Base-by-base conservation (phyloP, 2,113 vertebrate species). In the Zapus hudsonius region DNA sequence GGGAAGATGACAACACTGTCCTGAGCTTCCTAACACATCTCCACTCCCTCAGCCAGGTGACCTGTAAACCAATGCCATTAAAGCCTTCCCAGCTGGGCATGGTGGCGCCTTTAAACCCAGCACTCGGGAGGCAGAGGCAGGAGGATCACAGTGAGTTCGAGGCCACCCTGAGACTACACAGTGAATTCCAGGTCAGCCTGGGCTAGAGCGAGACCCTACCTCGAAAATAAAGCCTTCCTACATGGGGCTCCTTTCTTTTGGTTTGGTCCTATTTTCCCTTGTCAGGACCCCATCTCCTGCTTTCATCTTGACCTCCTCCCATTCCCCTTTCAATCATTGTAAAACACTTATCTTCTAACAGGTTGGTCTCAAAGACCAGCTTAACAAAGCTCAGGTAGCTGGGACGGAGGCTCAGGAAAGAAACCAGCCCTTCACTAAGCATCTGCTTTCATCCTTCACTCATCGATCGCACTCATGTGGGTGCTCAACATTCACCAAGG, bases 391-490 rank as follows among this genome's bases (percentile, higher is more conserved):
- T 31, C 29, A 1, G 22, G 42, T 75, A 12, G 44, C 0, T 10
- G 22, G 27, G 19, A 33, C 52, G 11, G 33, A 63, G 38, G 59
- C 78, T 88, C 47, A 5, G 67, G 27, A 67, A 82, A 78, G 47
- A 44, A 72, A 31, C 25, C 84, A 0, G 22, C 15, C 0, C 40
- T 12, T 47, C 33, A 5, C 7, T 3, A 23, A 42, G 80, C 67
- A 31, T 10, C 52, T 36, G 19, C 27, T 13, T 11, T 2, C 27
- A 0, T 3, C n/a, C 13, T 4, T 42, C 66, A 16, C 25, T 36
- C 44, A 0, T 3, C 1, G 10, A 9, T 9, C 27, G 1, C 7
- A 1, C 0, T 0, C 52, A 44, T 0, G 29, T 64, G 29, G 31
- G n/a, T 40, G 6, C 13, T 0, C 3, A 15, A 31, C 31, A 1